Conservation (phyloP, 1,140 invertebrate species). For the Brachionus sp. region DNA sequence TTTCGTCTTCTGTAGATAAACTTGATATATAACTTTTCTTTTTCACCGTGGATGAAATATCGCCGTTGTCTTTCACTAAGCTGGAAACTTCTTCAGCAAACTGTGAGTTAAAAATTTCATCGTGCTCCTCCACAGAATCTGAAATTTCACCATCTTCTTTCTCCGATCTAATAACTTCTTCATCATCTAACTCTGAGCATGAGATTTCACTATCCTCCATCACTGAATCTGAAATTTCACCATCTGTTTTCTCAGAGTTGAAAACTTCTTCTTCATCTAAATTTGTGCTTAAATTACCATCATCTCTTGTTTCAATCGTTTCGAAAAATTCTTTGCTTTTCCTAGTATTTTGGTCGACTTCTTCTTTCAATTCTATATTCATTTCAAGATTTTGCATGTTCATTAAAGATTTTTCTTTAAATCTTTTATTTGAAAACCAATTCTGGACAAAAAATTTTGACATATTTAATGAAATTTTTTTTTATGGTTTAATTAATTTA, state of each 20-base stretch:
- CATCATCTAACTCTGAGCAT: not conserved
- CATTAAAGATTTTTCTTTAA: not conserved
- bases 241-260: not conserved
- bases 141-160: not conserved
- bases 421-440: not conserved
- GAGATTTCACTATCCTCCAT: not conserved
- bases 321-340: not conserved
- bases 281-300: not conserved
- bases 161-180: not conserved
- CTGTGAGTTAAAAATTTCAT: not conserved
- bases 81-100: not conserved
- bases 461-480: not conserved
- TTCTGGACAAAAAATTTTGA: not conserved
- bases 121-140: not conserved
- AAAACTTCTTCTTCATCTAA: not conserved
- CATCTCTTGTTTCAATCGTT: not conserved
- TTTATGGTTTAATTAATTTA: not conserved
- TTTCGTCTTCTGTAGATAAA: not conserved
- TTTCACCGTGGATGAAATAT: not conserved
- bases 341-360: not conserved
- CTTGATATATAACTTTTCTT: not conserved
- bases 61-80: not conserved
- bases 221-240: not conserved
- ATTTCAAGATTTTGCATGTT: not conserved
- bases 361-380: not conserved